Evolutionary conservation across 2,797 vertebrate species (phyloP).

Genomic region (Microhierax caerulescens): DNA sequence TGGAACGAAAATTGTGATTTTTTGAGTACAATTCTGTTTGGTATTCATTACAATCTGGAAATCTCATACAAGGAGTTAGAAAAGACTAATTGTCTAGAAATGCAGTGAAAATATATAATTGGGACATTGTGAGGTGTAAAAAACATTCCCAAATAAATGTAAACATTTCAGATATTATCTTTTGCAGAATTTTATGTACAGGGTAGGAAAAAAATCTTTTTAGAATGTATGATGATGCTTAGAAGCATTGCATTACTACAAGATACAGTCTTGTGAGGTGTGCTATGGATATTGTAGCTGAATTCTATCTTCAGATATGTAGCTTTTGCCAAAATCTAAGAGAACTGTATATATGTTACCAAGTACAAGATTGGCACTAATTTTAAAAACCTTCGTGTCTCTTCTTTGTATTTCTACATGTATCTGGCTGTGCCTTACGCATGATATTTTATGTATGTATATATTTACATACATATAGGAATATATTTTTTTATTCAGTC

Average conservation of each 20-base stretch:
- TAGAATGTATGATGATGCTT: not conserved
- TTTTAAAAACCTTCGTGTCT: not conserved
- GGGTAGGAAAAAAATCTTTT: not conserved
- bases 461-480: not conserved
- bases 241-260: not conserved
- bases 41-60: not conserved
- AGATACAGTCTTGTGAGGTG: not conserved
- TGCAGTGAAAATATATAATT: not conserved
- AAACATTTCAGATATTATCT: not conserved
- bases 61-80: not conserved
- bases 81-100: constrained; percentile 21
- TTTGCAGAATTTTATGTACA: not conserved
- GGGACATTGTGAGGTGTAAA: not conserved
- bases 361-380: not conserved
- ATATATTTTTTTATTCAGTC: not conserved
- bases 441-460: not conserved
- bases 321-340: not conserved
- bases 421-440: not conserved
- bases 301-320: not conserved
- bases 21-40: not conserved
- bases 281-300: not conserved
- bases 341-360: not conserved
- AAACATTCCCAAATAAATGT: not conserved
- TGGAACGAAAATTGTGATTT: not conserved
- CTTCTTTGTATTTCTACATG: not conserved